Evolutionary conservation across 2,113 vertebrate genomes (phyloP).

Genomic region (Taxidea taxus): DNA sequence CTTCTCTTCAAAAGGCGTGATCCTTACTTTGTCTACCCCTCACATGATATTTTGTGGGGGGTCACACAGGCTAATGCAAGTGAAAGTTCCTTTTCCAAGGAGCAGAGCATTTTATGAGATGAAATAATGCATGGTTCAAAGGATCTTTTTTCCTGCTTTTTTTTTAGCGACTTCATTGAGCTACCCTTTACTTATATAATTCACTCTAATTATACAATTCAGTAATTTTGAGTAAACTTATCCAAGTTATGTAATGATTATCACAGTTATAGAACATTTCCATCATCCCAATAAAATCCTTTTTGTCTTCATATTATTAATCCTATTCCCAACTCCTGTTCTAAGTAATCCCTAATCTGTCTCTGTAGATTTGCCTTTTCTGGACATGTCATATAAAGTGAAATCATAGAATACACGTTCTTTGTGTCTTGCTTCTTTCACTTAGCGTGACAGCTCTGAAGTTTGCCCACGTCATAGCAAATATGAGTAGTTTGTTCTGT

Average conservation of each 20-base stretch:
- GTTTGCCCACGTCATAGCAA: background rate
- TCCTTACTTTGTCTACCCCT: background rate
- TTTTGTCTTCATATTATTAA: background rate
- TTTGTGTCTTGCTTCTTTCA: background rate
- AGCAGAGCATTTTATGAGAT: background rate
- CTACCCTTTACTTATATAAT: background rate
- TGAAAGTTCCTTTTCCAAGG: background rate
- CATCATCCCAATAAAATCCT: background rate
- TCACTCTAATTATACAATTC: background rate
- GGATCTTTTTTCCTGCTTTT: background rate
- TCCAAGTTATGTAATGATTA: background rate
- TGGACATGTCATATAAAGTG: background rate
- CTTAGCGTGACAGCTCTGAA: background rate
- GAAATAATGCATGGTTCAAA: background rate
- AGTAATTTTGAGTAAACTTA: background rate
- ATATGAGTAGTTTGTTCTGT: background rate
- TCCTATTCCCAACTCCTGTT: background rate
- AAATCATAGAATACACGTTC: background rate
- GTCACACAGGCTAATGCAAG: background rate
- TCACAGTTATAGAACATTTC: background rate
- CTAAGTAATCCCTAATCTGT: background rate
- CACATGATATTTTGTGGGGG: background rate
- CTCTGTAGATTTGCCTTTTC: background rate
- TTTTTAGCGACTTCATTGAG: background rate
- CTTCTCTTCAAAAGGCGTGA: background rate